Evolutionary conservation across 2,888 invertebrate genomes (phyloP), one percentile per base, ranked within the genome.

Genomic region (Agriopis marginaria): DNA sequence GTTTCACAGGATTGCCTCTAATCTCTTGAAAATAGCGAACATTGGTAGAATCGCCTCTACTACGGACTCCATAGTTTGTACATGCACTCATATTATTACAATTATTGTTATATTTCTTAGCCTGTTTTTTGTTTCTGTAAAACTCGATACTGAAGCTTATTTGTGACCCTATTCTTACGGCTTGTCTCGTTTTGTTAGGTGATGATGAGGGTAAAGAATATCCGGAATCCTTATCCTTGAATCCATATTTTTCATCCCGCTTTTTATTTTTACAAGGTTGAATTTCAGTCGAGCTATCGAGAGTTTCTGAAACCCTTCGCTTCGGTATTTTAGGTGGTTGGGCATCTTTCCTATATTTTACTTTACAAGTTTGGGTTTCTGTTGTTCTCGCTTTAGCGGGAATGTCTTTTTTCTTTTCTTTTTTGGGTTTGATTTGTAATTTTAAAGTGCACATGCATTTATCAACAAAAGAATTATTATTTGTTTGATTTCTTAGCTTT

Each of bases 61-160:
- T 17, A 23, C 51, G 23, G 10, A 10, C 17, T 23, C 23, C 23
- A 5, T 51, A 9, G 23, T 23, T 23, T 51, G 51, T 14, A 14
- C 14, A 32, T 32, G 32, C 32, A 5, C 3, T 12, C 23, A 23
- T 11, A 17, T 11, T 10, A 51, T 51, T 40, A 50, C 42, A 23
- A 17, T 42, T 51, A 1, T 32, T 11, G 10, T 39, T 39, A 7
- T 39, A 39, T 39, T 7, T 54, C 54, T 54, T 54, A 1, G 39
- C 39, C n/a, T 12, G 39, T 8, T 51, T 40, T 62, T 56, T 64
- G 49, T 72, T 69, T 77, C 77, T 83, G 58, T 62, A 77, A 72
- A 84, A 81, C 62, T 79, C 77, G 6, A 82, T 55, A 40, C 76
- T 70, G 14, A 81, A 68, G 69, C 75, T 76, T n/a, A 78, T 70